A percentile compares a stretch with the other conserved stretches of the same genome.
These are phyloP conservation scores for Ceuthmochares aereus DNA, from an alignment of 2,113 vertebrate genomes.

Conservation along the genomic window DNA sequence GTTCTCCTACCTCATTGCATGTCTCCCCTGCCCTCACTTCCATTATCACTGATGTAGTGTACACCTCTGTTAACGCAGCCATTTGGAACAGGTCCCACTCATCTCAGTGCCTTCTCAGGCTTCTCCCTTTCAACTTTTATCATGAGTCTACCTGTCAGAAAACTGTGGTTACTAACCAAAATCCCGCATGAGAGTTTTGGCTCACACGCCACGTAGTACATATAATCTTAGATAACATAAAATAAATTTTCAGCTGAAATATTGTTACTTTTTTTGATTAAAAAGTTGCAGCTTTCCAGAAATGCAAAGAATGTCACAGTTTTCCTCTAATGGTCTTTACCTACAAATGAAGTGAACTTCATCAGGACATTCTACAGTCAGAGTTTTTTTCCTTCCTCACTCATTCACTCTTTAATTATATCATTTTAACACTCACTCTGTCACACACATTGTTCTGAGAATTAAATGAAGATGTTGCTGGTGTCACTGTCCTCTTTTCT, in stretches of 20 bases:
- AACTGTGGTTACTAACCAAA: background rate
- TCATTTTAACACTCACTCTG: background rate
- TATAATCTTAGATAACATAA: background rate
- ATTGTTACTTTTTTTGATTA: background rate
- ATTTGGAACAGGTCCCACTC: background rate
- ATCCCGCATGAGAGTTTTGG: accelerated
- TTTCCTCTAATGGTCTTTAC: background rate
- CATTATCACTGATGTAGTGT: background rate
- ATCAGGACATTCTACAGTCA: background rate
- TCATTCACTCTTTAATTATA: background rate
- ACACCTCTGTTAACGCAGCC: background rate
- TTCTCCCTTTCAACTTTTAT: background rate
- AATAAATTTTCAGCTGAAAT: background rate
- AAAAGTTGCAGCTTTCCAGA: background rate
- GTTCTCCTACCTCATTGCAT: accelerated
- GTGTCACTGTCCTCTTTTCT: background rate
- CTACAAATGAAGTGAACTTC: background rate
- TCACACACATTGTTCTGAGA: background rate
- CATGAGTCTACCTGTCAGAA: accelerated
- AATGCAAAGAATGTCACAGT: background rate
- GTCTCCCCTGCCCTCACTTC: accelerated
- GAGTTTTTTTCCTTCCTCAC: background rate
- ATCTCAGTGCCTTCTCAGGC: no score
- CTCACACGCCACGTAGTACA: accelerated
- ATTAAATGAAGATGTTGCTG: background rate